These are phyloP conservation scores for Ganaspis brasiliensis DNA, from an alignment of 2,888 invertebrate genomes.

Conservation along the genomic window DNA sequence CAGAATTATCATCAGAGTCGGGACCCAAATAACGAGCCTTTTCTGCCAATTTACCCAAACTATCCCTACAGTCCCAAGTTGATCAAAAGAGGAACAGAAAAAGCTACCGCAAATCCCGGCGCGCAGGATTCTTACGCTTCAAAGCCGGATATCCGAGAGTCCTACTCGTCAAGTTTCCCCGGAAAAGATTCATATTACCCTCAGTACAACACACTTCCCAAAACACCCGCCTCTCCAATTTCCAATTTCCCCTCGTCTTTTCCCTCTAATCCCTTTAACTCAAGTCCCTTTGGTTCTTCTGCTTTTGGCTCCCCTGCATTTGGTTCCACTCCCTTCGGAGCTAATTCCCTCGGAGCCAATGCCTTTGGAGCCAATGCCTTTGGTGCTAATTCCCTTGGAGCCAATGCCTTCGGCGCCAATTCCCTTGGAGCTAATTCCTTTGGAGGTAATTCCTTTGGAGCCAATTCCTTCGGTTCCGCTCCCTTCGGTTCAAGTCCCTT, in stretches of 20 bases:
- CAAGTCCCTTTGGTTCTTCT: slow-evolving; percentile 16
- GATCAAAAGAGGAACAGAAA: slow-evolving; percentile 75
- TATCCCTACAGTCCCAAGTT: slow-evolving; percentile 77
- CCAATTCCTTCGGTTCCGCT: slow-evolving; percentile 38
- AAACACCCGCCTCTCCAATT: slow-evolving; percentile 51
- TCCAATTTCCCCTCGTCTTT: slow-evolving; percentile 18
- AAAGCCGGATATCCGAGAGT: slow-evolving; percentile 72
- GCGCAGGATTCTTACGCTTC: slow-evolving; percentile 73
- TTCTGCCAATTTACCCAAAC: slow-evolving; percentile 75
- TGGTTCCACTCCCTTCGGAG: slow-evolving; percentile 7
- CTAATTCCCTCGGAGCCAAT: slow-evolving; percentile 41
- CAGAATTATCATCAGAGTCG: slow-evolving; percentile 65
- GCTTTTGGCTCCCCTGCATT: slow-evolving; percentile 42
- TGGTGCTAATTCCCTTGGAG: slow-evolving; percentile 3
- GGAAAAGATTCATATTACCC: slow-evolving; percentile 69
- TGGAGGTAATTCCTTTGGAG: slow-evolving; percentile 16
- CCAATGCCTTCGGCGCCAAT: no score
- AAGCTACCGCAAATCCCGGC: slow-evolving; percentile 64
- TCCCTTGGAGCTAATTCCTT: not conserved
- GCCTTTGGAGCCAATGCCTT: slow-evolving; percentile 49
- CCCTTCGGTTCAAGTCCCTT: slow-evolving; percentile 35
- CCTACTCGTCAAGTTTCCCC: slow-evolving; percentile 68
- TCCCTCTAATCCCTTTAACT: slow-evolving; percentile 17
- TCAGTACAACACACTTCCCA: slow-evolving; percentile 68
- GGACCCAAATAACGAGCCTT: slow-evolving; percentile 76